phyloP scores from a whole-genome alignment of 2,888 invertebrate species.

The Steromphala cineraria region DNA sequence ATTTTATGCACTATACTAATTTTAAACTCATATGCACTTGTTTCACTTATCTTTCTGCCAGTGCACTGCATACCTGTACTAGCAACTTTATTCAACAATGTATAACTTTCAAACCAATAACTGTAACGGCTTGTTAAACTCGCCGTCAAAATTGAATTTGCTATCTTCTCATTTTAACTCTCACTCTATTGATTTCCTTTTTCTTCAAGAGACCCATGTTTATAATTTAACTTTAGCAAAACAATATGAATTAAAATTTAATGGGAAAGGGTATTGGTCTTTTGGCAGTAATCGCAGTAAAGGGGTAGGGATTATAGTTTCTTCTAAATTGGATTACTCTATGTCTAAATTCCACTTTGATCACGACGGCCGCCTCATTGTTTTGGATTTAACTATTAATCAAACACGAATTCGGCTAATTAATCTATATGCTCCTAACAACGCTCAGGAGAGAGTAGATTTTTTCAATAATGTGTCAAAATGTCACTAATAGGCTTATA shows the following conservation, averaged over 20 bases:
- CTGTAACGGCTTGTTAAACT: neutral
- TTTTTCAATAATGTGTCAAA: too few species aligned
- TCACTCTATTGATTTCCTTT: neutral
- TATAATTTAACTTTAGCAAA: neutral
- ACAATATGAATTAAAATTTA: neutral
- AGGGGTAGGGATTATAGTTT: neutral
- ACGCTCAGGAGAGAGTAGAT: too few species aligned
- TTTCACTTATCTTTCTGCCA: too few species aligned
- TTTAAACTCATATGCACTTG: too few species aligned
- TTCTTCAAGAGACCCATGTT: slow-evolving; percentile 8
- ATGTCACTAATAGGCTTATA: too few species aligned
- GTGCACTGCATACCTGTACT: too few species aligned
- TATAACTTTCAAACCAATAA: neutral
- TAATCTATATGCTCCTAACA: too few species aligned
- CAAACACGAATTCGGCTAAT: too few species aligned
- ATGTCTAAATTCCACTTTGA: neutral
- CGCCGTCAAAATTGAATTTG: neutral
- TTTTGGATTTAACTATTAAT: neutral
- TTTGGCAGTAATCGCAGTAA: neutral
- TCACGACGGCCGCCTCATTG: neutral
- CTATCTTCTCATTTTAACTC: neutral
- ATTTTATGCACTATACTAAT: too few species aligned
- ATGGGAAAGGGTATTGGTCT: neutral
- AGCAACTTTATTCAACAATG: neutral
- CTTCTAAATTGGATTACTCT: neutral